A percentile compares a stretch with the other conserved stretches of the same genome.
These are phyloP conservation scores for Psittacus erithacus DNA, from an alignment of 2,113 vertebrate genomes.

Conservation along the genomic window DNA sequence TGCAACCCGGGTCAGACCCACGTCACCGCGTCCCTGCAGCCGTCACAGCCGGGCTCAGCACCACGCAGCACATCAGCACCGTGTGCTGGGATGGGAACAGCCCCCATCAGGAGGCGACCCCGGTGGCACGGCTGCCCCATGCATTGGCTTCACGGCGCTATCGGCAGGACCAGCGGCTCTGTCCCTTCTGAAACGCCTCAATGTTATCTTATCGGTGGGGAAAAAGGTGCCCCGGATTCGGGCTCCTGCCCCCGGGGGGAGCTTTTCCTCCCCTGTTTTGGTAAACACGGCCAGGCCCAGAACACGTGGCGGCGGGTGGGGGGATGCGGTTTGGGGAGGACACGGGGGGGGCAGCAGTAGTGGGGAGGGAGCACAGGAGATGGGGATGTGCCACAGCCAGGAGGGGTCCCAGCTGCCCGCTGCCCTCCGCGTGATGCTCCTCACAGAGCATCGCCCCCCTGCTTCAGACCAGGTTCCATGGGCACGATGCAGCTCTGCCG, in stretches of 20 bases:
- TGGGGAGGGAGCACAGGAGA: accelerated
- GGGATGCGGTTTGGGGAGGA: background rate
- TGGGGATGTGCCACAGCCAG: background rate
- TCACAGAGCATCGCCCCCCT: background rate
- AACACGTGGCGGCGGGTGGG: background rate
- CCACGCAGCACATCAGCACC: background rate
- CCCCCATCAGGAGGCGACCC: background rate
- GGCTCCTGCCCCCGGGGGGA: background rate
- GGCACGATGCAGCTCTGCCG: background rate
- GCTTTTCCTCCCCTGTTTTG: background rate
- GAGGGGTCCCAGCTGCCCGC: background rate
- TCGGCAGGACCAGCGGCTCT: conserved; percentile 23
- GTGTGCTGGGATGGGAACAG: background rate
- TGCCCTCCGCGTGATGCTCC: background rate
- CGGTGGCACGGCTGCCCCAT: background rate
- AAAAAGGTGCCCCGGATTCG: background rate
- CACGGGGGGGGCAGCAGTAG: accelerated
- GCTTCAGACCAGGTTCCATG: background rate
- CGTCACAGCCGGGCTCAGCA: background rate
- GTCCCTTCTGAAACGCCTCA: background rate
- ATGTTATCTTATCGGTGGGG: conserved; percentile 65
- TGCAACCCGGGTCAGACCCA: background rate
- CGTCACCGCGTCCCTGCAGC: accelerated
- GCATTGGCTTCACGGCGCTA: background rate
- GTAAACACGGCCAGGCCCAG: background rate